Evolutionary conservation across 2,113 vertebrate species (phyloP).

Genomic region (Syrmaticus mikado): DNA sequence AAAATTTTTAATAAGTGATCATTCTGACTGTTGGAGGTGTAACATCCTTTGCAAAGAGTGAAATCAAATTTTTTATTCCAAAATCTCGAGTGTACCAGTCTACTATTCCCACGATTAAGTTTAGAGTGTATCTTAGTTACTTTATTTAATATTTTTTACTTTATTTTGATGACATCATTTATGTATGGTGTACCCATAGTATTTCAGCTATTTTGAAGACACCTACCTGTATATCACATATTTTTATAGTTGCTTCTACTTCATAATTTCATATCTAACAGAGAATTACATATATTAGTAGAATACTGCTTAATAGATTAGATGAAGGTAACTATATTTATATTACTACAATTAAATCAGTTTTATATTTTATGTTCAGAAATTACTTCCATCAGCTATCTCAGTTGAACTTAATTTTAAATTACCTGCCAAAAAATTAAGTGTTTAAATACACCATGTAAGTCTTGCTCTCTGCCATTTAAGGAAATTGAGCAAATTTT

Average conservation of each 20-base stretch:
- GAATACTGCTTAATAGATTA: background rate
- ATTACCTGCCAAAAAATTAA: background rate
- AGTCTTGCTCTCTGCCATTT: background rate
- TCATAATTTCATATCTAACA: background rate
- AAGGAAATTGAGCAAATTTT: background rate
- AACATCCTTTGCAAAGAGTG: background rate
- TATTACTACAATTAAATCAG: background rate
- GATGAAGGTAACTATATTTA: background rate
- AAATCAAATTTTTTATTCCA: background rate
- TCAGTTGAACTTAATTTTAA: background rate
- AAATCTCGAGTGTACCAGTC: background rate
- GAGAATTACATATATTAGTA: background rate
- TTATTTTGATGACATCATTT: background rate
- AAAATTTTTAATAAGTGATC: background rate
- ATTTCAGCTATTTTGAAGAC: background rate
- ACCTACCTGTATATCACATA: rapidly evolving
- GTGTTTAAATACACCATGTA: background rate
- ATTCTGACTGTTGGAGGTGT: background rate
- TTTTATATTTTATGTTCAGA: background rate
- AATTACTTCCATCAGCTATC: background rate
- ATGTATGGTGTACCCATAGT: background rate
- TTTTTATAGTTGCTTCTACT: background rate
- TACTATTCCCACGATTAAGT: background rate
- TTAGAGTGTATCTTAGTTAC: background rate
- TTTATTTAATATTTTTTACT: background rate